Base-by-base conservation (phyloP, 1,140 invertebrate species). In the Cardiocondyla obscurior region DNA sequence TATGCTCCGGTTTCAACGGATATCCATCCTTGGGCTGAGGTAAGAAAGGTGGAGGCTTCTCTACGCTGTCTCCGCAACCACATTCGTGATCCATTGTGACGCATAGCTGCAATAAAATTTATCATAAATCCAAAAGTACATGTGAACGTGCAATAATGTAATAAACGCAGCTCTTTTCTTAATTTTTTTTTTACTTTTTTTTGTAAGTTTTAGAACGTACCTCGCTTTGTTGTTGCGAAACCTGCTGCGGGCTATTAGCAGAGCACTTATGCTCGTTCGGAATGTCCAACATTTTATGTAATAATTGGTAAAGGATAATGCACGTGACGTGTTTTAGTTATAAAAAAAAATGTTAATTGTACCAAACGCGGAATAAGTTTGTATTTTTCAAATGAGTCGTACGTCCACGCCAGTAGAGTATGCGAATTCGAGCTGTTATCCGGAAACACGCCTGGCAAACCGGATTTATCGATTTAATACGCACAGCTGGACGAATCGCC, bases 1-100 rank as follows among this genome's bases (percentile, higher is more conserved):
- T 87, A 22, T 77, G 85, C 46, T 86, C 92, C n/a, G 58, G 84
- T 62, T 94, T 91, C n/a, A 84, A 83, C 0, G 94, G 95, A 73
- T 95, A 69, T 82, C 93, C 86, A 86, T 95, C 95, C 36, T 93
- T 94, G 2, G 93, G 88, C 88, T 95, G 95, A 1, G 95, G 95
- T 67, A 96, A 90, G 90, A 95, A 96, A 58, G 94, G 94, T 0
- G 94, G 92, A 30, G 91, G 89, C 81, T 74, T 81, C 19, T 85
- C 84, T n/a, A 25, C 28, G n/a, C 67, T 28, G 19, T 76, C 67
- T n/a, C 62, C 62, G 28, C 51, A 44, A 33, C 28, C 81, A 25
- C 67, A 33, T 19, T 84, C n/a, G 1, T 49, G 3, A 36, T 90
- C 82, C 30, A 57, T 39, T 51, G 67, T 76, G 10, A 82, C 64